Evolutionary conservation across 2,113 vertebrate species (phyloP).

Genomic region (Caranx ignobilis): DNA sequence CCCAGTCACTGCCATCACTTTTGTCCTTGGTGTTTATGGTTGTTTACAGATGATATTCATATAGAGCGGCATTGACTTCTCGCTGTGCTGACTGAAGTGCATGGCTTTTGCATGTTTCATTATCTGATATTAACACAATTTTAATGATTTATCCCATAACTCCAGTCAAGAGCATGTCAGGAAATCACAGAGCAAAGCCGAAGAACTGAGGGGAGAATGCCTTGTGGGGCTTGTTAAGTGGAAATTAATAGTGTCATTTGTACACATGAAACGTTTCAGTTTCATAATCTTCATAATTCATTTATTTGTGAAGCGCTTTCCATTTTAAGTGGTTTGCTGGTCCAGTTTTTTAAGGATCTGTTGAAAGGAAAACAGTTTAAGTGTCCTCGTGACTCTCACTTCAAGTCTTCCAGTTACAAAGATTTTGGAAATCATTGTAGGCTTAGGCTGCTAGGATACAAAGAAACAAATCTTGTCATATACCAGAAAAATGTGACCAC

Average conservation of each 20-base stretch:
- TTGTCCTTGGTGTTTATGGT: slow-evolving; percentile 34
- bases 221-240: slow-evolving; percentile 77
- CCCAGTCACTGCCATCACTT: slow-evolving; percentile 28
- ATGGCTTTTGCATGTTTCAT: slow-evolving; percentile 25
- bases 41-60: not conserved
- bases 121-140: slow-evolving; percentile 50
- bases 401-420: slow-evolving; percentile 47
- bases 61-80: slow-evolving; percentile 26
- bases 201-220: slow-evolving; percentile 55
- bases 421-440: slow-evolving; percentile 62
- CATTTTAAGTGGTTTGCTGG: slow-evolving; percentile 26
- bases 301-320: slow-evolving; percentile 55
- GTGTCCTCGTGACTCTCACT: slow-evolving; percentile 37
- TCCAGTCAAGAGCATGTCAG: slow-evolving; percentile 67
- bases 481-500: slow-evolving; percentile 46
- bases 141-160: slow-evolving; percentile 67
- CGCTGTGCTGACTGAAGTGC: slow-evolving; percentile 33
- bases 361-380: slow-evolving; percentile 55
- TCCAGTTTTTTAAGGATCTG: slow-evolving; percentile 24
- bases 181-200: slow-evolving; percentile 65
- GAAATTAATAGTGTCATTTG: slow-evolving; percentile 70
- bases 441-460: slow-evolving; percentile 68
- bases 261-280: slow-evolving; percentile 58
- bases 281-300: slow-evolving; percentile 52
- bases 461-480: slow-evolving; percentile 63